Base-by-base conservation (phyloP, 1,140 invertebrate genomes). In the Drosophila persimilis region DNA sequence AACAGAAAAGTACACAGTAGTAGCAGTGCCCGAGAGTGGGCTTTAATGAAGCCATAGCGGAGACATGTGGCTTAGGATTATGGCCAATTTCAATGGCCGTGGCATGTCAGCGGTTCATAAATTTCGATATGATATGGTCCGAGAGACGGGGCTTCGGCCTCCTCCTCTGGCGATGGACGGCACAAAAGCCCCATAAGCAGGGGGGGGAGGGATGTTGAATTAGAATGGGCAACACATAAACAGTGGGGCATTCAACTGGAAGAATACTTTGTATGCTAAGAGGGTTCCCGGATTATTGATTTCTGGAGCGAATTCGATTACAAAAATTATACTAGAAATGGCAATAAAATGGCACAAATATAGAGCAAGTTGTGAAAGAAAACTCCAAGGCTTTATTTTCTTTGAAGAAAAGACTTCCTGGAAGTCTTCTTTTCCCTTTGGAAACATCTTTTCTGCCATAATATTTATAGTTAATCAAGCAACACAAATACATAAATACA, bases 381-480 rank as follows among this genome's bases (percentile, higher is more conserved):
- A 26, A 26, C 3, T 26, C 4, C 5, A 26, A 2, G 1, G 20
- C 1, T 20, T 20, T 20, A 1, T 20, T 20, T 20, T 20, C 1
- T 20, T 20, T 20, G 1, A 20, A 20, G 20, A 20, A 20, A 20
- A 20, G 20, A 20, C 20, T 20, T 20, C 20, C 20, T 20, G 20
- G 20, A 20, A 47, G 48, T 66, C 31, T 31, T 31, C 8, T 31
- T 31, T 20, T 4, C 4, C 20, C 3, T 15, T 17, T 9, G n/a
- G 69, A 70, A 69, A 83, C 77, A 83, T 76, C 67, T 47, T 29
- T 51, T 51, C 69, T 77, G 67, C 54, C 81, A 86, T 77, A 85
- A 85, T 86, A 85, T 85, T 85, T 85, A 85, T 85, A 77, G 80
- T 85, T 86, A 85, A 85, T 85, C 80, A 85, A 85, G 80, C 67